Base-by-base conservation (phyloP, 2,888 invertebrate genomes). In the Sarcophaga subvicina region DNA sequence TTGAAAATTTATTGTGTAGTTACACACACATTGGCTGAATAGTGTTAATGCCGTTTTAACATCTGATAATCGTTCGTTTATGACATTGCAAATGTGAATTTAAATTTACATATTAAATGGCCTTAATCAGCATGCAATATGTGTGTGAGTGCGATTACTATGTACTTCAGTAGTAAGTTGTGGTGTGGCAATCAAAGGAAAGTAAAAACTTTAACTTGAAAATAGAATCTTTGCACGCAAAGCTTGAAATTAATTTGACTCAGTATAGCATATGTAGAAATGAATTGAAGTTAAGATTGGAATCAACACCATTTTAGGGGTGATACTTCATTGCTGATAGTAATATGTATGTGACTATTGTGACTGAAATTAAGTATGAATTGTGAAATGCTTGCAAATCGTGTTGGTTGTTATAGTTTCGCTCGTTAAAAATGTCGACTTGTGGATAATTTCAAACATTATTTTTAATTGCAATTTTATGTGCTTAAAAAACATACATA, bases 281-380 rank as follows among this genome's bases (percentile, higher is more conserved):
- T 63, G 54, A 20, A 70, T 70, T 64, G 47, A 54, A 75, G 75
- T 45, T 59, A 1, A 75, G 69, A 70, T 79, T 54, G 11, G 70
- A 80, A 75, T 75, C 69, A 60, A 14, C 10, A 6, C 5, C 70
- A 54, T 67, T 37, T 73, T 54, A 70, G 63, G 69, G 70, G 79
- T 79, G 83, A 22, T 69, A 49, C 59, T 60, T 37, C 37, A 37
- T 2, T 37, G 66, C 4, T 64, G 59, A 54, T n/a, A 62, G 37
- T 54, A 54, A 27, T 12, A 54, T 2, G 22, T 12, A 54, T 14
- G 14, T 69, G 45, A 37, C 25, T n/a, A 71, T 47, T 76, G 22
- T 27, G 60, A 63, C 80, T 77, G n/a, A 80, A 86, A 83, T 83
- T 27, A 69, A 75, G 63, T 79, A 69, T 45, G 49, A 83, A 83